Base-by-base conservation (phyloP, 2,113 vertebrate genomes). In the Mormyrus lacerda region DNA sequence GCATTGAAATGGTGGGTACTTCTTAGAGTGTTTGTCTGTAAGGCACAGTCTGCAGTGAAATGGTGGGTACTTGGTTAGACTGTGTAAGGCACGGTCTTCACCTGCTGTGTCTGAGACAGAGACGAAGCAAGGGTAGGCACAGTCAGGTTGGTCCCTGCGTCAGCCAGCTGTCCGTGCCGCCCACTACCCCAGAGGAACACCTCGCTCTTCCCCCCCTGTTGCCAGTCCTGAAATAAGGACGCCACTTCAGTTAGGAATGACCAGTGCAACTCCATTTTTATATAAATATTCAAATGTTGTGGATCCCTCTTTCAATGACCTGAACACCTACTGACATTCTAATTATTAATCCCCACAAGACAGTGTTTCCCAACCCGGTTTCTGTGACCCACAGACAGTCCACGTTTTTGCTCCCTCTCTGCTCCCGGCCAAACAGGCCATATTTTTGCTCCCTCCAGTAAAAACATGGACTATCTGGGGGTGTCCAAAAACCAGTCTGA, bases 121-220 rank as follows among this genome's bases (percentile, higher is more conserved):
- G 95, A 95, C 9, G 94, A 90, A 0, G 95, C 95, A 0, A 96
- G 92, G 0, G 95, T 96, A 7, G 96, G 96, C 65, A 95, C 90
- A 91, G 93, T 93, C 4, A 95, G 93, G 85, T 95, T 96, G 84
- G 92, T 94, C 85, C 95, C 96, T 27, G 93, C 94, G 90, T 95
- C 96, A 6, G 95, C 95, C 89, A 97, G 89, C 91, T 96, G 96
- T 88, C 96, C 96, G 0, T 96, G 95, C 31, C 95, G 94, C 8
- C 96, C 96, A 4, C 95, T 96, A 27, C 96, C 96, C 96, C 96
- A 97, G 61, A 97, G 88, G 89, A 94, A 96, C 44, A 96, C 96
- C 31, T 96, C 95, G 55, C 94, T 96, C 91, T 95, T 96, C 7
- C 96, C 96, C 1, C 96, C 96, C 82, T 95, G 93, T 90, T 97